A percentile compares a stretch with the other conserved stretches of the same genome.
These are phyloP conservation scores for Pampusana beccarii DNA, from an alignment of 2,113 vertebrate species.

Conservation along the genomic window DNA sequence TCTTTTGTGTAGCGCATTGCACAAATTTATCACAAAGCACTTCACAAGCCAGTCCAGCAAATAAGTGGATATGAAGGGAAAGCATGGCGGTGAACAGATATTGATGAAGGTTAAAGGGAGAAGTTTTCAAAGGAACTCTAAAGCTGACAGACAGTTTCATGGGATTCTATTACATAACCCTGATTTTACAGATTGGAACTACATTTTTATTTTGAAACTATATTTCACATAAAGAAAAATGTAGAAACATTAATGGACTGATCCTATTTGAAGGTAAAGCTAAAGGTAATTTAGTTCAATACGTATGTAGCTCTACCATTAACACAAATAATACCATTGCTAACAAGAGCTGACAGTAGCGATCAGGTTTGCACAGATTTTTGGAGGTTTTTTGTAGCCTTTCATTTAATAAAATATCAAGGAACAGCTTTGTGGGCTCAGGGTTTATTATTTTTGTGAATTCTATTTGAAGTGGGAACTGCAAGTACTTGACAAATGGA, in stretches of 20 bases:
- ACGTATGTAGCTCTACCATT: neutral
- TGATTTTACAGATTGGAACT: neutral
- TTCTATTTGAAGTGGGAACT: neutral
- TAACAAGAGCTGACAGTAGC: neutral
- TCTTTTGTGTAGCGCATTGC: neutral
- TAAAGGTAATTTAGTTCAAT: constrained; percentile 1
- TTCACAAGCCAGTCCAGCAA: neutral
- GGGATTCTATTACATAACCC: neutral
- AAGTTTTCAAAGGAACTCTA: neutral
- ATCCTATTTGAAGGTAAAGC: neutral
- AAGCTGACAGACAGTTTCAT: neutral
- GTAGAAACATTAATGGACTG: neutral
- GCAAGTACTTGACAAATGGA: neutral
- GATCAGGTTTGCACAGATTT: neutral
- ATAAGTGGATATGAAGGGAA: neutral
- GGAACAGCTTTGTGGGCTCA: neutral
- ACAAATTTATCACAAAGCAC: constrained; percentile 17
- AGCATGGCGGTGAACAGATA: neutral
- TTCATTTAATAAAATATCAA: constrained; percentile 15
- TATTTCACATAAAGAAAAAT: neutral
- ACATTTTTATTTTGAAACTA: neutral
- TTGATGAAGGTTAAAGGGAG: neutral
- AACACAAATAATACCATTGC: neutral
- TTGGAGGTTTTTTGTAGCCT: neutral
- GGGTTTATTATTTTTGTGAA: neutral